Evolutionary conservation across 1,140 invertebrate genomes (phyloP), one percentile per base, ranked within the genome.

Genomic region (Aplysia californica): DNA sequence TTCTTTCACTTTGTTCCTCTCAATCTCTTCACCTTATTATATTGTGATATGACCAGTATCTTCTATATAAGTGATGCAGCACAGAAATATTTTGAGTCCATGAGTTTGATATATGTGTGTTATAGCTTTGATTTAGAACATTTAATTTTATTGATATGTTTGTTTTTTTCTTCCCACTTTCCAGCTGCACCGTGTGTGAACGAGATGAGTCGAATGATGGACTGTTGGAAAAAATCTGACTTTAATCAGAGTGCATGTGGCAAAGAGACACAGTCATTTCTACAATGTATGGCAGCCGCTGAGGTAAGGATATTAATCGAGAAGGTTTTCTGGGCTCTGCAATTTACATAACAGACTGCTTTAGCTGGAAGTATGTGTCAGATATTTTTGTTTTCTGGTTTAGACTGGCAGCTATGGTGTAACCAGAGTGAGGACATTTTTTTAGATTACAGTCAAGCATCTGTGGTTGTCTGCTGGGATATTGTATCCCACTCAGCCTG

Each of bases 221-320:
- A 75, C 31, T 75, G 72, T 41, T 75, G 72, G 72, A 75, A 75
- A 35, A 65, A 35, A 33, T 10, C 59, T 31, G 72, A 75, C 50
- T 75, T 50, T 35, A 75, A 21, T 33, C 39, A 20, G 5, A 66
- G 29, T 31, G 36, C 72, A 6, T 75, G 72, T 26, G 39, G 59
- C 21, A 33, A 39, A 50, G 72, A 75, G 29, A 66, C 29, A 26
- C 23, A 65, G n/a, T 18, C 20, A n/a, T 75, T 75, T 38, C 1
- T 50, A 1, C 35, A 65, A 23, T 75, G 72, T 75, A 33, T 66
- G 20, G 59, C 58, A 4, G 26, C 33, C 10, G 59, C 72, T 39
- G 10, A 75, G 61, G 72, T 61, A 61, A 50, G n/a, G n/a, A n/a
- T n/a, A n/a, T n/a, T 68, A 68, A 15, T 15, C 23, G 5, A 15